Base-by-base conservation (phyloP, 1,140 invertebrate species). In the Globodera ellingtonae region DNA sequence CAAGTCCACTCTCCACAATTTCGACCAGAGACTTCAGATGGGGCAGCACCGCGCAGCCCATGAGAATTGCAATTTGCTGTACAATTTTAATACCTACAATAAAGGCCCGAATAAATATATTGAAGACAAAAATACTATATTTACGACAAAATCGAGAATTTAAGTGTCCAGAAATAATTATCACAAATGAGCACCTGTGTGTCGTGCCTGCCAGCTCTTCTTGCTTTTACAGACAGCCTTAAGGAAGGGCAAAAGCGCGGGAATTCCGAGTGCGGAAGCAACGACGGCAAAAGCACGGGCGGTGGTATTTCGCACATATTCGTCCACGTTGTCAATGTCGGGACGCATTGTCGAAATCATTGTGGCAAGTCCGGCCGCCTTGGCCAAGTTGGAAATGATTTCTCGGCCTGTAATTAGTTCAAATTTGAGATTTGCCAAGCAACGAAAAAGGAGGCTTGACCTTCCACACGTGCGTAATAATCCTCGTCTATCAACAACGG, bases 321-420 rank as follows among this genome's bases (percentile, higher is more conserved):
- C 98, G 91, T 99, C 98, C 86, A 99, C 98, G 89, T 99, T 99
- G 90, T 99, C 98, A 89, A 99, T 99, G 92, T 99, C 98, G 6
- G 98, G 98, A 90, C 98, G 92, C 98, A 99, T 99, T 0, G 97
- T 99, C 0, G 97, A 99, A 86, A 99, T 99, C 98, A 99, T 99
- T 9, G 98, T 99, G 0, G 98, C 98, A 47, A 99, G 91, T 80
- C 98, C 98, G n/a, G 98, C 98, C 24, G 98, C 98, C 91, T 99
- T 99, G 0, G 98, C 97, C 85, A 99, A 91, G 91, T 99, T 99
- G 0, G 97, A 99, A 87, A 99, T 99, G 82, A 99, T 99, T 91
- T 99, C 98, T 89, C 98, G 92, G 75, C 97, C 97, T 85, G 59
- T 65, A 84, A 70, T 15, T 44, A 18, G 15, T 6, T 24, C 4